phyloP scores from a whole-genome alignment of 2,797 vertebrate species.

The Enoplosus armatus region DNA sequence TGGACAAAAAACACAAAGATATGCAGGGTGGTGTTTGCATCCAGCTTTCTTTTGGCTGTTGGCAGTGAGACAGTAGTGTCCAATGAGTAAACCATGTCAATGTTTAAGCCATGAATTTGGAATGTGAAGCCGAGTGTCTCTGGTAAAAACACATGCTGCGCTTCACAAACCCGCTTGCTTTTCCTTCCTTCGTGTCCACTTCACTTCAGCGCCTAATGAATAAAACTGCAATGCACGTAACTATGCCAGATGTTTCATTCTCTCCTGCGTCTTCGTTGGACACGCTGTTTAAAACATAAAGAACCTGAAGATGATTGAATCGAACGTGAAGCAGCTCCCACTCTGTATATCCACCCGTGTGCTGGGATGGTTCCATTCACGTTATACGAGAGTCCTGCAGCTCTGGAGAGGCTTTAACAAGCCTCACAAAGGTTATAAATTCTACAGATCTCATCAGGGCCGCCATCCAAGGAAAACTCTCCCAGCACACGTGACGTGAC shows the following conservation, averaged over 20 bases:
- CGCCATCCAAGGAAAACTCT: constrained; percentile 50
- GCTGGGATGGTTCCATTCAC: constrained; percentile 20
- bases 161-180: background rate
- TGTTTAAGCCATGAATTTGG: constrained; percentile 37
- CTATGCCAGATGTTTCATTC: background rate
- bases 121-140: constrained; percentile 15
- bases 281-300: background rate
- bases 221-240: background rate
- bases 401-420: constrained; percentile 42
- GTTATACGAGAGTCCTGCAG: constrained; percentile 26
- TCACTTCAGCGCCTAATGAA: constrained; percentile 13
- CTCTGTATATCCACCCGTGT: constrained; percentile 22
- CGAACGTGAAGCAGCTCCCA: background rate
- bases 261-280: background rate
- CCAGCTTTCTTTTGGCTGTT: constrained; percentile 46
- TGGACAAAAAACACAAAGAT: constrained; percentile 21
- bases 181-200: background rate
- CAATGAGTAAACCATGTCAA: constrained; percentile 50
- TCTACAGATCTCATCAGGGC: constrained; percentile 38
- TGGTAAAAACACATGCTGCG: constrained; percentile 14
- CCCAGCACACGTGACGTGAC: constrained; percentile 46
- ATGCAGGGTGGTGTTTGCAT: constrained; percentile 18
- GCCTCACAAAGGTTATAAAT: constrained; percentile 57
- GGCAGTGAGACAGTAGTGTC: constrained; percentile 29
- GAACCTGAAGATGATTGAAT: constrained; percentile 13